These are phyloP conservation scores for Sepioteuthis lessoniana DNA, from an alignment of 2,888 invertebrate genomes.

Conservation along the genomic window DNA sequence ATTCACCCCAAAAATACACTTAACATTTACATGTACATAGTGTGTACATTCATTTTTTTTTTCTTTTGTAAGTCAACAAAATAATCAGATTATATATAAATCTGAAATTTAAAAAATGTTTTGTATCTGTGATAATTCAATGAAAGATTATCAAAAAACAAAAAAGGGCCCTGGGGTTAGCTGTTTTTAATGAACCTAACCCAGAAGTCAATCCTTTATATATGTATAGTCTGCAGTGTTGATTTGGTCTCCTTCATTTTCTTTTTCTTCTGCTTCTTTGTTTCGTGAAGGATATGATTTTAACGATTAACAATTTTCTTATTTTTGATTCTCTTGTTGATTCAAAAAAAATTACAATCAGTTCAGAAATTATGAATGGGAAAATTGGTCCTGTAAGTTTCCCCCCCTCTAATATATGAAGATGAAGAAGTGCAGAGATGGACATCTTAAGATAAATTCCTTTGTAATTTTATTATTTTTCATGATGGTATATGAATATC, in stretches of 20 bases:
- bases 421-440: background rate
- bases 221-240: background rate
- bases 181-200: background rate
- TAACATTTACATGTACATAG: background rate
- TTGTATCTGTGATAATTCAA: background rate
- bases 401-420: background rate
- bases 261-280: background rate
- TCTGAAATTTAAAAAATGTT: background rate
- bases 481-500: background rate
- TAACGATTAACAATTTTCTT: too few relatives aligned
- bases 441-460: background rate
- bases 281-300: background rate
- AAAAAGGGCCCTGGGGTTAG: too few relatives aligned
- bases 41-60: background rate
- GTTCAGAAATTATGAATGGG: background rate
- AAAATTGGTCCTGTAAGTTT: background rate
- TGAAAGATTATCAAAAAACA: background rate
- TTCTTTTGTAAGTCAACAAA: background rate
- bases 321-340: background rate
- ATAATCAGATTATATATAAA: background rate
- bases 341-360: background rate
- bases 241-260: background rate
- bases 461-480: background rate
- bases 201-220: background rate
- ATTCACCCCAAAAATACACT: background rate